phyloP scores from a whole-genome alignment of 2,797 vertebrate species.

The Notamacropus eugenii region DNA sequence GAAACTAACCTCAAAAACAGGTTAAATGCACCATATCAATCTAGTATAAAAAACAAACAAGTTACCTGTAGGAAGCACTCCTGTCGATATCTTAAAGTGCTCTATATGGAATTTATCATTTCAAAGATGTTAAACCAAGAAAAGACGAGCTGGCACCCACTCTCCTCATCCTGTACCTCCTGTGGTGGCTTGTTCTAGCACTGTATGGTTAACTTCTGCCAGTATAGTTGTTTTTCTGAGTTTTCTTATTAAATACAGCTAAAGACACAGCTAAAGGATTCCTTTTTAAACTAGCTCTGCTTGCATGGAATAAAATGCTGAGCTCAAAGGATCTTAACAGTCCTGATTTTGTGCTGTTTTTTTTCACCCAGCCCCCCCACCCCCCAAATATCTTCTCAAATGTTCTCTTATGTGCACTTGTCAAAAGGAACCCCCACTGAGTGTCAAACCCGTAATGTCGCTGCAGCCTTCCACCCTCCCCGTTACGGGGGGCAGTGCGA shows the following conservation, averaged over 20 bases:
- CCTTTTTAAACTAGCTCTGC: slow-evolving; percentile 62
- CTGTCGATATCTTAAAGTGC: slow-evolving; percentile 33
- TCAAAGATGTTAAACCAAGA: slow-evolving; percentile 62
- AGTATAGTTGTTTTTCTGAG: slow-evolving; percentile 56
- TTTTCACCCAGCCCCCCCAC: neutral
- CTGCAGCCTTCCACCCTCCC: slow-evolving; percentile 76
- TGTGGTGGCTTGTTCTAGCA: slow-evolving; percentile 58
- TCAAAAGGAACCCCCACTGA: slow-evolving; percentile 81
- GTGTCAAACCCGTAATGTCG: slow-evolving; percentile 78
- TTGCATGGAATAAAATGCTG: slow-evolving; percentile 72
- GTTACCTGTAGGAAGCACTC: slow-evolving; percentile 46
- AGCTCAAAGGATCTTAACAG: slow-evolving; percentile 61
- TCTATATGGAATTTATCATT: slow-evolving; percentile 20
- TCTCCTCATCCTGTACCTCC: slow-evolving; percentile 50
- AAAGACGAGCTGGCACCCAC: slow-evolving; percentile 36
- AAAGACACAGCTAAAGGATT: slow-evolving; percentile 63
- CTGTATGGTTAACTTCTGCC: slow-evolving; percentile 62
- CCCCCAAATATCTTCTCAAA: slow-evolving; percentile 66
- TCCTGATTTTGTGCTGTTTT: slow-evolving; percentile 54
- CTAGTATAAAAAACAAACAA: slow-evolving; percentile 31
- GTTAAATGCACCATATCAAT: slow-evolving; percentile 60
- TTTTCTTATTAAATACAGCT: slow-evolving; percentile 71
- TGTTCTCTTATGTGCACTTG: slow-evolving; percentile 76
- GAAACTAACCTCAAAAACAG: slow-evolving; percentile 36
- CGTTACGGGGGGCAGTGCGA: slow-evolving; percentile 53